Evolutionary conservation across 2,888 invertebrate species (phyloP).

Genomic region (Hylaea fasciaria): DNA sequence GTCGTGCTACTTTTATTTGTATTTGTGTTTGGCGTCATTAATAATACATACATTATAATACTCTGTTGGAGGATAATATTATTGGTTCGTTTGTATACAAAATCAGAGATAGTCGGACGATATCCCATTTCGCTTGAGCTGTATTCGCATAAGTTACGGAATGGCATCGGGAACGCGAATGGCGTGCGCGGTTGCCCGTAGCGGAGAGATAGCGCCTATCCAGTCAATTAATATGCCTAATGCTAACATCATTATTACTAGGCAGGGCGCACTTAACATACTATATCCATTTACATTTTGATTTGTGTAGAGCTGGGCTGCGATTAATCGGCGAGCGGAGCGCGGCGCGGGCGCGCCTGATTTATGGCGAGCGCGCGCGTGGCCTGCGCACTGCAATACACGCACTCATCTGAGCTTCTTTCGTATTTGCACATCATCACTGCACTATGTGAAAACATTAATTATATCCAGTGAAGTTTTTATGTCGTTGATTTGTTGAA

Average conservation of each 20-base stretch:
- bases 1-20: constrained; percentile 60
- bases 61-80: constrained; percentile 54
- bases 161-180: constrained; percentile 55
- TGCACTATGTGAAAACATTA: neutral
- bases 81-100: constrained; percentile 47
- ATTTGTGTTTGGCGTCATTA: constrained; percentile 61
- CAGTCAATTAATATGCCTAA: constrained; percentile 84
- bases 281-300: constrained; percentile 85
- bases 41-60: constrained; percentile 64
- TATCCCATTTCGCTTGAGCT: constrained; percentile 25
- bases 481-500: neutral
- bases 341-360: constrained; percentile 67
- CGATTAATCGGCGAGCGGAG: constrained; percentile 80
- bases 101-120: constrained; percentile 25
- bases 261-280: constrained; percentile 82
- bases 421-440: constrained; percentile 30
- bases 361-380: constrained; percentile 65
- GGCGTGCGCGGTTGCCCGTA: constrained; percentile 66
- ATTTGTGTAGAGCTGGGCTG: constrained; percentile 80
- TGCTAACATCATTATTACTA: constrained; percentile 85
- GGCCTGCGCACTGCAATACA: constrained; percentile 34
- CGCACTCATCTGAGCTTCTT: constrained; percentile 35
- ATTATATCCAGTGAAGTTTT: neutral
- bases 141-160: constrained; percentile 48
- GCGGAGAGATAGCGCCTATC: constrained; percentile 77